phyloP scores from a whole-genome alignment of 53 echinoderm and acorn worm species.

The Glandiceps talaboti region DNA sequence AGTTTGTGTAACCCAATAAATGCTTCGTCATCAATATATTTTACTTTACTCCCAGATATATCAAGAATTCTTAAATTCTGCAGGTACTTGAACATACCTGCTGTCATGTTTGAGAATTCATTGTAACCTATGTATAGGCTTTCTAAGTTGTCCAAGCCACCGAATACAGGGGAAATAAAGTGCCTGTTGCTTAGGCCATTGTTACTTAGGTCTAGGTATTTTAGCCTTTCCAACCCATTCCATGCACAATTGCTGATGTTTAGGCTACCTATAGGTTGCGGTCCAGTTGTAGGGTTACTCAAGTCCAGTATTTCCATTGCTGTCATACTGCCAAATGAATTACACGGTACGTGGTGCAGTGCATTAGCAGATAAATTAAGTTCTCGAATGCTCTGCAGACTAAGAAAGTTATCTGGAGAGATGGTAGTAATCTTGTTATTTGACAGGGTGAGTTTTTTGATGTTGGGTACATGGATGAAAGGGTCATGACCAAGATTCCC shows the following conservation, averaged over 20 bases:
- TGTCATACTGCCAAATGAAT: neutral
- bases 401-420: neutral
- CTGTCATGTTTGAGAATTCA: neutral
- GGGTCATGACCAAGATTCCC: neutral
- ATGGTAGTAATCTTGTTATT: neutral
- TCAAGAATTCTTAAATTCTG: neutral
- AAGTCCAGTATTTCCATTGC: neutral
- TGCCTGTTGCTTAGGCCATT: no score
- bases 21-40: neutral
- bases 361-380: neutral
- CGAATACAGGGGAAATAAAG: no score
- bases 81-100: neutral
- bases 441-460: neutral
- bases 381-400: neutral
- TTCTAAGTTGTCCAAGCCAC: no score
- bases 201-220: neutral
- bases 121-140: no score
- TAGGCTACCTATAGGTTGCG: neutral
- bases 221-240: neutral
- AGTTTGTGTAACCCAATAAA: neutral
- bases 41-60: neutral
- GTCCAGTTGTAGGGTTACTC: neutral
- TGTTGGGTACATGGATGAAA: neutral
- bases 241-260: neutral
- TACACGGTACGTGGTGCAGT: neutral